These are phyloP conservation scores for Drosophila parvula DNA, from an alignment of 1,140 invertebrate species.

Conservation along the genomic window DNA sequence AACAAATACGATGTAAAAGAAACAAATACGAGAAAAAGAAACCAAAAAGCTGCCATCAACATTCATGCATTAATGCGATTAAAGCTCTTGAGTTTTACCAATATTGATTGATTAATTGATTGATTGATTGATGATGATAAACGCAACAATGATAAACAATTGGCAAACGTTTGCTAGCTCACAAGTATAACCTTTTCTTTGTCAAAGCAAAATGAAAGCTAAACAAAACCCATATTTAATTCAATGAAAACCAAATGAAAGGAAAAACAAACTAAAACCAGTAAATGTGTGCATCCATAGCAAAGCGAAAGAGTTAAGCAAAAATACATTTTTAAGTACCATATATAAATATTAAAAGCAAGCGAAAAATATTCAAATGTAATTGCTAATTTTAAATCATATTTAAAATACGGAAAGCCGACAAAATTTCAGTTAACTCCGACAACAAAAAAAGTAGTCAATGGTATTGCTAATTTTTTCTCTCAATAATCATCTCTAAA, in stretches of 20 bases:
- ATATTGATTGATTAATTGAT: constrained; percentile 48
- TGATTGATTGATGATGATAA: constrained; percentile 40
- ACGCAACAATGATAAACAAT: constrained; percentile 53
- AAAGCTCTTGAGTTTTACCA: constrained; percentile 37
- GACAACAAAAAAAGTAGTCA: constrained; percentile 46
- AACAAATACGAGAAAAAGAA: constrained; percentile 17
- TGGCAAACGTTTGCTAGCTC: constrained; percentile 45
- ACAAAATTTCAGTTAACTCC: constrained; percentile 66
- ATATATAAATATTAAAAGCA: constrained; percentile 61
- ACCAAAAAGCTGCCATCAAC: constrained; percentile 73
- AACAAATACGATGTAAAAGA: constrained; percentile 23
- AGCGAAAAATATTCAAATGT: constrained; percentile 62
- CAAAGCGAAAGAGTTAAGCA: constrained; percentile 33
- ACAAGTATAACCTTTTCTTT: constrained; percentile 57
- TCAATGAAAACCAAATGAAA: constrained; percentile 39
- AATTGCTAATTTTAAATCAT: constrained; percentile 73
- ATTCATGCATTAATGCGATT: constrained; percentile 32
- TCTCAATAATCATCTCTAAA: constrained; percentile 53
- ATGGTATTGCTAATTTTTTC: constrained; percentile 32
- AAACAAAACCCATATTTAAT: constrained; percentile 62
- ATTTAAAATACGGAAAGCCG: constrained; percentile 50
- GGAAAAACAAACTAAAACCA: constrained; percentile 33
- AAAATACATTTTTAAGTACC: constrained; percentile 76
- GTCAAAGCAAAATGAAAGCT: constrained; percentile 27
- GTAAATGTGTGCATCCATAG: constrained; percentile 77